These are phyloP conservation scores for Panurus biarmicus DNA, from an alignment of 2,113 vertebrate genomes.

Conservation along the genomic window DNA sequence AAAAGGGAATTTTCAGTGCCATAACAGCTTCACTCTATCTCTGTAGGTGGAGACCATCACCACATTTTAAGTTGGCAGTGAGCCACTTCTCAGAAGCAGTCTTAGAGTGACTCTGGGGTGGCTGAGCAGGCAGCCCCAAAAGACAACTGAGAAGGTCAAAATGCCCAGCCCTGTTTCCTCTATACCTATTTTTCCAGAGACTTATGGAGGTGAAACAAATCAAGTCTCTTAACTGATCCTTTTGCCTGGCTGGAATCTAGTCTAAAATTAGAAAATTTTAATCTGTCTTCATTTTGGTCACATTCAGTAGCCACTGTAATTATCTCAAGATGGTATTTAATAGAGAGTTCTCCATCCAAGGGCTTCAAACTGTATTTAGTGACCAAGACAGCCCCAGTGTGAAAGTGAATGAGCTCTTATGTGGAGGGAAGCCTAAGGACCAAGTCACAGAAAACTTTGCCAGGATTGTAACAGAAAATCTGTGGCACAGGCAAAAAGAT, in stretches of 20 bases:
- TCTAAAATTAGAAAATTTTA: background rate
- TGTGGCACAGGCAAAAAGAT: background rate
- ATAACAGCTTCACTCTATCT: background rate
- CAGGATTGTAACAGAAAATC: background rate
- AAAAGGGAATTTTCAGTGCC: background rate
- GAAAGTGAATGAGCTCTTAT: background rate
- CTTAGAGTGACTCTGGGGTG: accelerated
- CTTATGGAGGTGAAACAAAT: background rate
- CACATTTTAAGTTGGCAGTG: background rate
- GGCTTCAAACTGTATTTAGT: background rate
- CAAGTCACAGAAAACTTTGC: background rate
- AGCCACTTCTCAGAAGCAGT: background rate
- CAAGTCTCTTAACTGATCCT: background rate
- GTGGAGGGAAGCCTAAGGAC: background rate
- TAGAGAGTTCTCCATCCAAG: background rate
- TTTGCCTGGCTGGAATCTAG: background rate
- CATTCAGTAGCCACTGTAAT: background rate
- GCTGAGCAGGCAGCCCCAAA: background rate
- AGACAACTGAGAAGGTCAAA: background rate
- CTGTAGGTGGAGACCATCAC: accelerated
- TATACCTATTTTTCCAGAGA: background rate
- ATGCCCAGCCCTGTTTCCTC: background rate
- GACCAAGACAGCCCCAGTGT: background rate
- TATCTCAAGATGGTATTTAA: background rate
- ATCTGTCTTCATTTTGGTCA: background rate